Evolutionary conservation across 2,113 vertebrate species (phyloP).

Genomic region (Trematomus loennbergii): DNA sequence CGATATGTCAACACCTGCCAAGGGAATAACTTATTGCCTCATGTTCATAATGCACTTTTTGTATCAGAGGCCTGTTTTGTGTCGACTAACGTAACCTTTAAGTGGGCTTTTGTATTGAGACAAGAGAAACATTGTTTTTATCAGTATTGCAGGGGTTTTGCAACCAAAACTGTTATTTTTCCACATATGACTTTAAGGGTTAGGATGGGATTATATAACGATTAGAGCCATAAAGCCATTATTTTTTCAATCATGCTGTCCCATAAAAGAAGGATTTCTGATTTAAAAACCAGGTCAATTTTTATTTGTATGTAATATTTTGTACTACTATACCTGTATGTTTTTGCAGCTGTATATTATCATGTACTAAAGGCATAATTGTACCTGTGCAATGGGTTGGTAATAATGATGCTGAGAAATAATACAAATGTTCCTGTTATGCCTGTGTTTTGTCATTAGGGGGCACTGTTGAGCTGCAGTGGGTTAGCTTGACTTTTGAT

Average conservation of each 20-base stretch:
- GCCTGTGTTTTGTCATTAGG: slow-evolving; percentile 24
- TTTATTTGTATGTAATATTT: slow-evolving; percentile 20
- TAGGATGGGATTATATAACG: neutral
- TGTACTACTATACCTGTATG: neutral
- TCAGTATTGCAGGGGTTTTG: slow-evolving; percentile 7
- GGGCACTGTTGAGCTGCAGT: slow-evolving; percentile 68
- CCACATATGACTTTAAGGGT: neutral
- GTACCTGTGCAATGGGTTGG: neutral
- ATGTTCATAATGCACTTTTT: slow-evolving; percentile 39
- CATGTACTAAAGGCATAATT: neutral
- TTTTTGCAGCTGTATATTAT: slow-evolving; percentile 28
- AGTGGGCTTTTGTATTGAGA: slow-evolving; percentile 4
- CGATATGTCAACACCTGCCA: slow-evolving; percentile 23
- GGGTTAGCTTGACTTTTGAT: neutral
- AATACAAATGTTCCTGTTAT: neutral
- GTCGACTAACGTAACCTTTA: slow-evolving; percentile 10
- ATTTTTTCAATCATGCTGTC: neutral
- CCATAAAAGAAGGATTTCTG: neutral
- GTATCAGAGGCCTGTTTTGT: slow-evolving; percentile 6
- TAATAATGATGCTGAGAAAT: neutral
- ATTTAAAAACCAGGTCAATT: neutral
- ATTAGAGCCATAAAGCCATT: neutral
- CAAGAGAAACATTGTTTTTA: neutral
- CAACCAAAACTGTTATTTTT: neutral
- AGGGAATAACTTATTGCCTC: slow-evolving; percentile 22